A percentile compares a stretch with the other conserved stretches of the same genome.
Evolutionary conservation across 2,797 vertebrate species (phyloP).

Genomic region (Chelidonichthys spinosus): DNA sequence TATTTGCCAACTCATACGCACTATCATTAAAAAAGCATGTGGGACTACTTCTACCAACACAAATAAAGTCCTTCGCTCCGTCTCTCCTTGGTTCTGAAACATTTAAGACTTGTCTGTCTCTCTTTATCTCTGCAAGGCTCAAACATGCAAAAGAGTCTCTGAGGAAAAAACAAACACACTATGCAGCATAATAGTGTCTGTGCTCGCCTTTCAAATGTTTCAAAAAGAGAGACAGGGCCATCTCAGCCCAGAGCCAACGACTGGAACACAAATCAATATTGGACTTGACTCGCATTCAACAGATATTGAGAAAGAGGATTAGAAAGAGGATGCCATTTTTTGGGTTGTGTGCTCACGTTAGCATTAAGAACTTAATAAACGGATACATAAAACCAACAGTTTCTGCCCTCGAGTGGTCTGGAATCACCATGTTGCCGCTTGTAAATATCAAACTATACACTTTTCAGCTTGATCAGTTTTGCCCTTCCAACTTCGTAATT

Average conservation of each 20-base stretch:
- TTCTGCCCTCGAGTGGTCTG: slow-evolving; percentile 17
- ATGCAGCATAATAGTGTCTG: neutral
- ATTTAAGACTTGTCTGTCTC: neutral
- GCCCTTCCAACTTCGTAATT: slow-evolving; percentile 3
- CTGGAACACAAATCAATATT: neutral
- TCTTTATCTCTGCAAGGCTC: neutral
- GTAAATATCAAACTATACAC: neutral
- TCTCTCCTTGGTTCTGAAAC: neutral
- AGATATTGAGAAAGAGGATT: neutral
- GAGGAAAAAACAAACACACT: no score
- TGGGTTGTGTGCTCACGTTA: neutral
- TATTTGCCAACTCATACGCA: neutral
- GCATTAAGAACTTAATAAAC: neutral
- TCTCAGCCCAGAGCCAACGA: neutral
- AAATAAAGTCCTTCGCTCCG: neutral
- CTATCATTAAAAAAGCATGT: neutral
- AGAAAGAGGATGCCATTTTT: neutral
- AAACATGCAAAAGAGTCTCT: neutral
- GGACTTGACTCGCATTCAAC: neutral
- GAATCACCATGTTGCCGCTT: neutral
- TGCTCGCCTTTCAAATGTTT: neutral
- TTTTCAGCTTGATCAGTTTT: slow-evolving; percentile 6
- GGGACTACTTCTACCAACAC: neutral
- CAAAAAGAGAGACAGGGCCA: neutral
- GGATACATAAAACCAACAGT: neutral